Percentiles rank a stretch among this genome's conserved stretches.
Evolutionary conservation across 2,888 invertebrate genomes (phyloP).

Genomic region (Mesorhabditis spiculigera): DNA sequence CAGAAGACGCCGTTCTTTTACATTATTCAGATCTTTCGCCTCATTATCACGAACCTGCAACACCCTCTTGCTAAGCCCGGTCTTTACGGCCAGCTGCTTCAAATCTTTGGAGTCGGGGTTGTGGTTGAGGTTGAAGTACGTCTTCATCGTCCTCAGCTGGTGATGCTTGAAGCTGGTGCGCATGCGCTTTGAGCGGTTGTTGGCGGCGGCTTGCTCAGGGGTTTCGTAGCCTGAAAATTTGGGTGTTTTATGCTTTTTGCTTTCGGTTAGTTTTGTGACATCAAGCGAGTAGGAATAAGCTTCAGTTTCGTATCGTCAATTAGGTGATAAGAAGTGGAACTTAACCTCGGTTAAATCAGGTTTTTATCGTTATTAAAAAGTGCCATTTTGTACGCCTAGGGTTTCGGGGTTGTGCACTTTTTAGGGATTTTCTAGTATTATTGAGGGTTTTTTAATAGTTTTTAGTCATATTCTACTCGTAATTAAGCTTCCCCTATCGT

Average conservation of each 20-base stretch:
- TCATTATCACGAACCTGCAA: slow-evolving; percentile 74
- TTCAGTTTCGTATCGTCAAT: no score
- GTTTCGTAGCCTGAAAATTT: slow-evolving; percentile 13
- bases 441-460: no score
- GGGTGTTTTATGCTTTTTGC: not conserved
- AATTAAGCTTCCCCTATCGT: no score
- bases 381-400: no score
- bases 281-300: no score
- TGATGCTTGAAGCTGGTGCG: slow-evolving; percentile 97
- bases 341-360: no score
- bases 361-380: no score
- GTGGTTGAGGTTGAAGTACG: slow-evolving; percentile 96
- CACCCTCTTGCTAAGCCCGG: slow-evolving; percentile 93
- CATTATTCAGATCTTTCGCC: not conserved
- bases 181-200: slow-evolving; percentile 75
- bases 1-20: no score
- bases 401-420: no score
- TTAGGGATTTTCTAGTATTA: no score
- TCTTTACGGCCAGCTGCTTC: slow-evolving; percentile 95
- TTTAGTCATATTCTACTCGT: no score
- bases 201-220: slow-evolving; percentile 15
- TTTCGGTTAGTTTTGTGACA: not conserved
- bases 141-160: slow-evolving; percentile 96
- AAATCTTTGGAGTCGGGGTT: slow-evolving; percentile 98
- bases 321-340: no score